Evolutionary conservation across 2,888 invertebrate genomes (phyloP), one percentile per base, ranked within the genome.

Genomic region (Volucella inanis): DNA sequence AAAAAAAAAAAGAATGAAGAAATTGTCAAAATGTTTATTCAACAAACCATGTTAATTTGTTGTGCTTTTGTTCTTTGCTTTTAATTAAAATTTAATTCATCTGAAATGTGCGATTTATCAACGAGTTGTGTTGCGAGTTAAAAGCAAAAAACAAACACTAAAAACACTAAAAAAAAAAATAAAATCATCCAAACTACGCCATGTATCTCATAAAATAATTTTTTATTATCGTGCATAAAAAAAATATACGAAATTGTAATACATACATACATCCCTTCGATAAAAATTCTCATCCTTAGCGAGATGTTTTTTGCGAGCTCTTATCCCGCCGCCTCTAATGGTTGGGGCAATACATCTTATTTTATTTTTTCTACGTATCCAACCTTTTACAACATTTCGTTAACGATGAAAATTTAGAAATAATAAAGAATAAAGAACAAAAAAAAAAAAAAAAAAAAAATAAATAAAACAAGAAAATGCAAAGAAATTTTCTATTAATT

Each of bases 121-220:
- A 45, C 79, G 49, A 85, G 72, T 81, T 85, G 31, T 31, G 76
- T 85, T 85, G 85, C 77, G 85, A 85, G 81, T 85, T 85, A 80
- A 85, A 85, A 85, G 85, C 85, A 85, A 76, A 85, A 72, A 85
- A 85, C 85, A 85, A 85, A 85, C 80, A 70, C 79, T 79, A 77
- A 47, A 64, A n/a, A n/a, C n/a, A n/a, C n/a, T n/a, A n/a, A n/a
- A n/a, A n/a, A n/a, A n/a, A n/a, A n/a, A n/a, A 59, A 38, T 22
- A 49, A 61, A 65, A 67, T 14, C 70, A 70, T 57, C 50, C 72
- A 70, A 31, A 70, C 76, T 81, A 81, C 68, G 85, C 85, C 85
- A 85, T 85, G 76, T 85, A 85, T 85, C 76, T 85, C 76, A 85
- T 85, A 80, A 75, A 67, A 74, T 68, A 68, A 72, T 79, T 79